Base-by-base conservation (phyloP, 23 tunicate species). In the Styela plicata region DNA sequence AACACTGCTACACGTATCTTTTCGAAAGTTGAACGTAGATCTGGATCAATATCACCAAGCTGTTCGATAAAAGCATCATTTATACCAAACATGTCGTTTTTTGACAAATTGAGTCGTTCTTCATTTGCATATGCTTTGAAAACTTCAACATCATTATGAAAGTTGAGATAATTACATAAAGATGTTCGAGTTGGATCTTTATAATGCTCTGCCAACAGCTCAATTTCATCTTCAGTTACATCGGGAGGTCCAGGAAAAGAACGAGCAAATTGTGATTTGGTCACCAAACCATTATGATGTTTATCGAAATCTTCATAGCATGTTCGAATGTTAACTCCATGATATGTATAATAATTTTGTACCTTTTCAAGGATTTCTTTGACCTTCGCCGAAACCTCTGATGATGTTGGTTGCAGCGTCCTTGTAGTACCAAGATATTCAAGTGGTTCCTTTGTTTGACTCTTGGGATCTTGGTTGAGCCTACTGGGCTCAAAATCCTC, bases 241-340 rank as follows among this genome's bases (percentile, higher is more conserved):
- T 88, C 98, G 3, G 87, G 82, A 17, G 98, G 98, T 19, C 93
- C 98, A 63, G 98, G 98, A 74, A 93, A 93, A 0, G 65, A 73
- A 27, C 98, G 57, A 26, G 85, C 92, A 82, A 93, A 93, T 69
- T 88, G 93, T 3, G 93, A 81, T 30, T 33, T 64, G 16, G 98
- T 93, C 23, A 93, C 89, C 64, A 93, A 63, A 18, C 98, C 98
- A 82, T 88, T 88, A 70, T 93, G 90, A 35, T 86, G 93, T 68
- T 76, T 80, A 52, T 93, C 98, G 74, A 93, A 93, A 67, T 93
- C 98, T 66, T 93, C 89, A 52, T 86, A 93, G 64, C 89, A 70
- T 32, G 87, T 85, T 57, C 93, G 80, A 2, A 93, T 78, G 62
- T 93, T 88, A 31, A 93, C 82, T 13, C 87, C 90, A 67, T 86